Base-by-base conservation (phyloP, 1,140 invertebrate species). In the Cepaea nemoralis region DNA sequence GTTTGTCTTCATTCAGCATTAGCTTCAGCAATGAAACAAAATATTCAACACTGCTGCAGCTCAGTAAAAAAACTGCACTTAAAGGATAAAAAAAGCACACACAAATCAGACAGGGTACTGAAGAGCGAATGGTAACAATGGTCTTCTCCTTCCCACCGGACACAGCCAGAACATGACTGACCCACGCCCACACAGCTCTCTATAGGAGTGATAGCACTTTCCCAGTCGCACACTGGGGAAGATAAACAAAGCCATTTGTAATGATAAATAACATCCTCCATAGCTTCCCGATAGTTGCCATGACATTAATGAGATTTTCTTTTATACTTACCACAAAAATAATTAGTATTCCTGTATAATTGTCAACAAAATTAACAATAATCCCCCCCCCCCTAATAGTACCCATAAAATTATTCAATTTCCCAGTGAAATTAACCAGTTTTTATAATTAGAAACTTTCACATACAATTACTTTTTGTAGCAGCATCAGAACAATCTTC, bases 161-260 rank as follows among this genome's bases (percentile, higher is more conserved):
- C 35, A 48, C 73, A 45, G 31, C 73, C 73, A 75, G 33, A 75
- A 75, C 10, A 75, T 45, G 0, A 31, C 5, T n/a, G 8, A 19
- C n/a, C 73, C 73, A 24, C 50, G 73, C 1, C 73, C 73, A 75
- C 73, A 75, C 27, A 75, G 10, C 31, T 75, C 73, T 50, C 42
- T 50, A 27, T 75, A 75, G 27, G 73, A 48, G 14, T 75, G n/a
- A 31, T 45, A 75, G 42, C 73, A 75, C 42, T 75, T 6, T 50
- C 73, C 12, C 2, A 63, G 59, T 27, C 50, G 48, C 48, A 75
- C 5, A n/a, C 48, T 75, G 40, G 40, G n/a, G 31, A 75, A 45
- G 40, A 42, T 16, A 33, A 40, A n/a, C n/a, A n/a, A n/a, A n/a
- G n/a, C n/a, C n/a, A n/a, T n/a, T n/a, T n/a, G n/a, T n/a, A n/a